Base-by-base conservation (phyloP, 1,140 invertebrate species). In the Frieseomelitta varia region DNA sequence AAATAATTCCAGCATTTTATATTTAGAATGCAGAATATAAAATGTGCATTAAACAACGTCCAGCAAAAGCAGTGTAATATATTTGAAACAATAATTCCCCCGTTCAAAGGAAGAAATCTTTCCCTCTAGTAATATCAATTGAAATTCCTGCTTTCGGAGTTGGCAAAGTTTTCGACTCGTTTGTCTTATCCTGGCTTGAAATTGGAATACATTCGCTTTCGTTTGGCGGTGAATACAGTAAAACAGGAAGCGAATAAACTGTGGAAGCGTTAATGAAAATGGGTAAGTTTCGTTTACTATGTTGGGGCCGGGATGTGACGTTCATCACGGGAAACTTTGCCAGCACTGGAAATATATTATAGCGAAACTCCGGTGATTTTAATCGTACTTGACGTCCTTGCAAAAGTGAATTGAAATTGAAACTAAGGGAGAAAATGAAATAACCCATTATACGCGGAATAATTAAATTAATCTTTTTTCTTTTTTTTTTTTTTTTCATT, bases 181-280 rank as follows among this genome's bases (percentile, higher is more conserved):
- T 69, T 39, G 21, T 39, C 34, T 69, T 24, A 34, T 69, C 34
- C 11, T 14, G 12, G 19, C 19, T 21, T 39, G 67, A 39, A 69
- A 69, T 69, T 69, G 19, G 30, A 39, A 39, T 39, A 17, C 67
- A 4, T 69, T 69, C 67, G 21, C 67, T 69, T 69, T 69, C 69
- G 69, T 72, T n/a, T 47, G 69, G n/a, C 39, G 21, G 24, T 21
- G 69, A 71, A 71, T 47, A 47, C 27, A 6, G 17, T 67, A 34
- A 47, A 72, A 47, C 34, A 34, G 19, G 39, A 72, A 47, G 30
- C 69, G 69, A 24, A n/a, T n/a, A 72, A 72, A n/a, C 39, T n/a
- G 69, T n/a, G 69, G 34, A 72, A 72, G 39, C 30, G 69, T 72
- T 72, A 47, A 72, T 72, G 69, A 72, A 72, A 72, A 72, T 72